A percentile compares a stretch with the other conserved stretches of the same genome.
Conservation (phyloP, 1,140 invertebrate genomes). For the Drosophila parvula region DNA sequence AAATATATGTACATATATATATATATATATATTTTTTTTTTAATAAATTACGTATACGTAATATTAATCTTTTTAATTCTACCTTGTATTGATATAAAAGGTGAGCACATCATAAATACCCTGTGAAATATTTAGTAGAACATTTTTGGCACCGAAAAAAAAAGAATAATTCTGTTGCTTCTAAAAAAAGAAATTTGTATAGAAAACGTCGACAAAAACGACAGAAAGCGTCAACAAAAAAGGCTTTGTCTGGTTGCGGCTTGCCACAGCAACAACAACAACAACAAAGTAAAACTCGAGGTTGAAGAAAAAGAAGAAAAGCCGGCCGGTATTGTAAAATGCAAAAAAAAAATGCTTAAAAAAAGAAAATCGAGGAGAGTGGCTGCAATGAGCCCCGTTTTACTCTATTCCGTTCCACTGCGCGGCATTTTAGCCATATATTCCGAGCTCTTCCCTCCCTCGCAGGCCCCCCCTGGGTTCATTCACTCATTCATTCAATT, state of each 20-base stretch:
- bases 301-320: constrained; percentile 22
- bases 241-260: constrained; percentile 61
- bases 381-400: constrained; percentile 46
- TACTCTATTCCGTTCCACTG: constrained; percentile 17
- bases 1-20: too few relatives aligned
- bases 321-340: constrained; percentile 5
- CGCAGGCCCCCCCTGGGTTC: constrained; percentile 18
- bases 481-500: constrained; percentile 31
- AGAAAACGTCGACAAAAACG: constrained; percentile 22
- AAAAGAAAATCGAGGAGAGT: constrained; percentile 6
- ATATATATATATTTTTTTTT: too few relatives aligned
- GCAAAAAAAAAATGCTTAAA: constrained; percentile 34
- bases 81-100: too few relatives aligned
- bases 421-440: constrained; percentile 20
- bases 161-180: constrained; percentile 41
- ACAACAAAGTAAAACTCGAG: constrained; percentile 2
- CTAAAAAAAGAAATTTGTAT: constrained; percentile 24
- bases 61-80: too few relatives aligned
- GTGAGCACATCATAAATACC: background rate
- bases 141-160: constrained; percentile 4
- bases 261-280: constrained; percentile 39
- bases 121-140: background rate
- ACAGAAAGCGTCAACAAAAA: constrained; percentile 61
- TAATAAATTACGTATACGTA: background rate
- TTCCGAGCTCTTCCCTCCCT: constrained; percentile 8